These are phyloP conservation scores for Ormyrus rosae DNA, from an alignment of 2,888 invertebrate genomes.

Conservation along the genomic window DNA sequence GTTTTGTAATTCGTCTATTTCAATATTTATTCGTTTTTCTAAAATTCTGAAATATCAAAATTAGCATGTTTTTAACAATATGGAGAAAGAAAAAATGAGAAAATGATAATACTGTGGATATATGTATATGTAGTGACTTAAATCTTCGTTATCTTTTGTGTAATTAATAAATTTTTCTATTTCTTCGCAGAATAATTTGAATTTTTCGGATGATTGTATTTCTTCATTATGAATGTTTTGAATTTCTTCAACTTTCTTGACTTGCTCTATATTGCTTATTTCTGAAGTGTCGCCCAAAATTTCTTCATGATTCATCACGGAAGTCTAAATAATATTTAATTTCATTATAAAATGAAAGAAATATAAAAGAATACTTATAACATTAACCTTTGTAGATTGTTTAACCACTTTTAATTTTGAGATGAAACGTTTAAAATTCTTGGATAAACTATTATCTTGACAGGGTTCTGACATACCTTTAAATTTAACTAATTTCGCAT, in stretches of 20 bases:
- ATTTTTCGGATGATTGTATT: conserved; percentile 18
- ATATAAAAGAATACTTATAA: background rate
- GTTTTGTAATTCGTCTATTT: conserved; percentile 67
- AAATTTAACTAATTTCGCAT: conserved; percentile 16
- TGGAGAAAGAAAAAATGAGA: background rate
- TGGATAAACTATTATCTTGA: conserved; percentile 48
- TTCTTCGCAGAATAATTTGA: conserved; percentile 62
- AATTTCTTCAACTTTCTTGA: conserved; percentile 5
- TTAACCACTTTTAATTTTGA: conserved; percentile 60
- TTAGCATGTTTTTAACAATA: background rate
- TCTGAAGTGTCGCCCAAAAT: background rate
- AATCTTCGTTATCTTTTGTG: conserved; percentile 60
- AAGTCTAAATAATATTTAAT: background rate
- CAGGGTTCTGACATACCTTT: conserved; percentile 44
- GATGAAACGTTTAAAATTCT: conserved; percentile 55
- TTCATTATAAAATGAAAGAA: background rate
- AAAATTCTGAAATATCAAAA: conserved; percentile 60
- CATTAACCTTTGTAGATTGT: conserved; percentile 34
- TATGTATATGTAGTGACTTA: conserved; percentile 61
- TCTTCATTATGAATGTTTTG: background rate
- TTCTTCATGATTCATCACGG: conserved; percentile 15
- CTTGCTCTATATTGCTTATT: background rate
- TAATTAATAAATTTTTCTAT: conserved; percentile 65
- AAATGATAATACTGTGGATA: conserved; percentile 62
- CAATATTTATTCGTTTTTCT: conserved; percentile 63